Base-by-base conservation (phyloP, 2,113 vertebrate genomes). In the Morphnarchus princeps region DNA sequence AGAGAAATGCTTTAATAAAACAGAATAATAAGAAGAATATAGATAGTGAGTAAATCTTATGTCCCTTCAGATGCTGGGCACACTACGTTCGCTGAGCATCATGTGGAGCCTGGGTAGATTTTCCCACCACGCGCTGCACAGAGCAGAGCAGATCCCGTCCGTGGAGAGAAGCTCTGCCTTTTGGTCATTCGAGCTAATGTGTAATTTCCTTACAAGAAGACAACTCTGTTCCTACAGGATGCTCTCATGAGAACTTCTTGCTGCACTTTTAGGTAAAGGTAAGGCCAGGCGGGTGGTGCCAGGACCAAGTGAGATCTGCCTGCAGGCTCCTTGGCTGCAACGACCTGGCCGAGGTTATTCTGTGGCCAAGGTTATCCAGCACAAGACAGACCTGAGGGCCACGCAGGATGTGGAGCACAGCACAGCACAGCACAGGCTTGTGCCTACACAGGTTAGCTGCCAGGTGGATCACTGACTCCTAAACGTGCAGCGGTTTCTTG, bases 1-100 rank as follows among this genome's bases (percentile, higher is more conserved):
- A 88, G 5, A 50, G 3, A 55, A 45, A 17, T 38, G 8, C 31
- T 92, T 76, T 82, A 55, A 29, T 71, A 65, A 47, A 28, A 70
- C 3, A 65, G 25, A 77, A 65, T 50, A 50, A 22, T 7, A 74
- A 65, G 0, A 58, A n/a, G 3, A 78, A 16, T 62, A 25, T 54
- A 49, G 45, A 28, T 28, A 29, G 13, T 2, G 11, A 50, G 45
- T 67, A 57, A 71, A 79, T 52, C 9, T 79, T 29, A 15, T 1
- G 2, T 78, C 32, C 49, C 3, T 65, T 87, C 49, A 82, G 22
- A 17, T 73, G 34, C 31, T 65, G 36, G 31, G 38, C 19, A 45
- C 2, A 2, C 12, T 34, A 5, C 0, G 0, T 85, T 88, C 3
- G 0, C 25, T 16, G 4, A 49, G 24, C 29, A 21, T 42, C 2